Percentiles rank a stretch among this genome's conserved stretches.
phyloP scores from a whole-genome alignment of 2,113 vertebrate genomes.

The Carassius carassius region DNA sequence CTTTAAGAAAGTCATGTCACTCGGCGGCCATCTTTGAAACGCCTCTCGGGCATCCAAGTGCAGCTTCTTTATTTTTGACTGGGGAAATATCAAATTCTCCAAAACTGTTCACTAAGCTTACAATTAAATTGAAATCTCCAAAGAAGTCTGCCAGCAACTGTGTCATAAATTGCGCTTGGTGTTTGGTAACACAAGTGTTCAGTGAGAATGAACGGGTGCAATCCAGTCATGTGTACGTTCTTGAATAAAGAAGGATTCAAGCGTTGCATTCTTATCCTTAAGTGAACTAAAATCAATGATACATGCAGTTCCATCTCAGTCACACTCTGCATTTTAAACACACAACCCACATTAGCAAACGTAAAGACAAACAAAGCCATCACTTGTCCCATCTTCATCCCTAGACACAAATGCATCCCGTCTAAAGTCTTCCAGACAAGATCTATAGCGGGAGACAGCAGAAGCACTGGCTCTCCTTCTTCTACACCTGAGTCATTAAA shows the following conservation, averaged over 20 bases:
- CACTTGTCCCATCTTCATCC: conserved; percentile 38
- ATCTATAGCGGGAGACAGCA: conserved; percentile 72
- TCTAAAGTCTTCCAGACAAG: conserved; percentile 74
- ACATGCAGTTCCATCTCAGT: too few species aligned
- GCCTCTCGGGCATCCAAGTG: too few species aligned
- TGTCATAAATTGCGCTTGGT: too few species aligned
- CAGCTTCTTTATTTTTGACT: too few species aligned
- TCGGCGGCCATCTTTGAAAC: too few species aligned
- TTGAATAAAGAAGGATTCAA: background rate
- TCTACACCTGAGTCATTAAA: conserved; percentile 68
- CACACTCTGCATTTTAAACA: background rate
- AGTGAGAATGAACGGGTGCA: too few species aligned
- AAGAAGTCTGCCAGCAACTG: too few species aligned
- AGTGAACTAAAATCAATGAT: conserved; percentile 47
- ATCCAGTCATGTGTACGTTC: background rate
- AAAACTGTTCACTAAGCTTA: too few species aligned
- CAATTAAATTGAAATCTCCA: too few species aligned
- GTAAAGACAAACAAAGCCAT: conserved; percentile 60
- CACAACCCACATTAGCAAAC: conserved; percentile 40
- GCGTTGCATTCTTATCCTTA: conserved; percentile 16
- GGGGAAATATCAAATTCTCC: too few species aligned
- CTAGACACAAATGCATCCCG: conserved; percentile 71
- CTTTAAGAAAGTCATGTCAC: too few species aligned
- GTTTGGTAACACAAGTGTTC: too few species aligned
- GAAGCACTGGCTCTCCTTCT: conserved; percentile 66